Evolutionary conservation across 2,113 vertebrate species (phyloP).

Genomic region (Crotalus horridus): DNA sequence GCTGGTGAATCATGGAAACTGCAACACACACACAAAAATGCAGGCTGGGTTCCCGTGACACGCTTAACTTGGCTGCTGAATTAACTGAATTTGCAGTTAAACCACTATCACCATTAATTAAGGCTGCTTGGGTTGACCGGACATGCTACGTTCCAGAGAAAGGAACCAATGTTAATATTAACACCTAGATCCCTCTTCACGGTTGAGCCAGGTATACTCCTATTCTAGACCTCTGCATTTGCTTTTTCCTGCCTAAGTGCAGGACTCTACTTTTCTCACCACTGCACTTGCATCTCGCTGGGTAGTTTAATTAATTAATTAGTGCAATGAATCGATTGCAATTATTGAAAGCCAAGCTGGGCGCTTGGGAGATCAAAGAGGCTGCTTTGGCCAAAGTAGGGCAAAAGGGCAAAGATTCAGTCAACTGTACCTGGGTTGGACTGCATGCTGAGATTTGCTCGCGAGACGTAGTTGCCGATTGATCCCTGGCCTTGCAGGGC

Average conservation of each 20-base stretch:
- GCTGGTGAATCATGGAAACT: slow-evolving; percentile 98
- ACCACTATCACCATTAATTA: background rate
- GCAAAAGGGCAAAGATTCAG: background rate
- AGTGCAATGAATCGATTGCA: background rate
- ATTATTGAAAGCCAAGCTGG: background rate
- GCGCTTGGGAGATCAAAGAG: background rate
- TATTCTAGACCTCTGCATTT: background rate
- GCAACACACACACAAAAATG: slow-evolving; percentile 5
- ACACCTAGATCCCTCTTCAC: background rate
- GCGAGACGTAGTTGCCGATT: slow-evolving; percentile 83
- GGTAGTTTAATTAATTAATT: background rate
- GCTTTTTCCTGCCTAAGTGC: background rate
- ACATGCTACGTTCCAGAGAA: background rate
- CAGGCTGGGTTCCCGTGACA: background rate
- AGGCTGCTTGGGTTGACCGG: background rate
- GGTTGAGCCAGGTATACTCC: background rate
- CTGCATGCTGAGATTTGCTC: slow-evolving; percentile 92
- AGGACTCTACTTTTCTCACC: background rate
- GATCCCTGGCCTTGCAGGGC: slow-evolving; percentile 84
- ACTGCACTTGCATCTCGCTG: background rate
- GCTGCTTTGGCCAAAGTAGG: background rate
- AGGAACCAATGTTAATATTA: background rate
- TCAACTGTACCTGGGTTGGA: slow-evolving; percentile 83
- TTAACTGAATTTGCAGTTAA: background rate
- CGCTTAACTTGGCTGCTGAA: background rate